A percentile compares a stretch with the other conserved stretches of the same genome.
These are phyloP conservation scores for Ephestia elutella DNA, from an alignment of 1,140 invertebrate species.

Conservation along the genomic window DNA sequence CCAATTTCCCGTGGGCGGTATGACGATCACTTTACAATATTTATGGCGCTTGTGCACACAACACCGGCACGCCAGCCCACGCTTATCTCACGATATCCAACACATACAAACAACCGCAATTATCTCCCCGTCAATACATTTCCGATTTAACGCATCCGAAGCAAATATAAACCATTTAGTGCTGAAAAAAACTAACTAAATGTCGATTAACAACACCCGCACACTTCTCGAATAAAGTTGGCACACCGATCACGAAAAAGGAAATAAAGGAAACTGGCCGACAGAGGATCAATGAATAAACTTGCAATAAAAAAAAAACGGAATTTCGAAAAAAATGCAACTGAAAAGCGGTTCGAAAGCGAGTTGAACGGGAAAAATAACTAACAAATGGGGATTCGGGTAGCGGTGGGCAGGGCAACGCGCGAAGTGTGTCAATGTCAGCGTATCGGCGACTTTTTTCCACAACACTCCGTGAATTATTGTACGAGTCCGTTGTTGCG, in stretches of 20 bases:
- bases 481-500: conserved; percentile 11
- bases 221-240: neutral
- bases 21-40: conserved; percentile 35
- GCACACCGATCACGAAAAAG: conserved; percentile 7
- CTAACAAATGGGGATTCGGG: conserved; percentile 27
- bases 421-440: conserved; percentile 63
- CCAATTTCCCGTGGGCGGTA: conserved; percentile 31
- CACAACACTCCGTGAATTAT: conserved; percentile 29
- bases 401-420: conserved; percentile 31
- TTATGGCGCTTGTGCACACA: conserved; percentile 27
- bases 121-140: neutral
- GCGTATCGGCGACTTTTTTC: conserved; percentile 42
- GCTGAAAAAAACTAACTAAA: neutral
- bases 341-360: conserved; percentile 30
- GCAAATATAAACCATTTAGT: neutral
- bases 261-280: conserved; percentile 16
- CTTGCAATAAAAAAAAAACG: conserved; percentile 26
- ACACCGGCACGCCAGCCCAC: conserved; percentile 26
- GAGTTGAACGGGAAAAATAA: conserved; percentile 24
- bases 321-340: conserved; percentile 29
- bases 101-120: neutral
- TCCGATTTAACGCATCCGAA: neutral
- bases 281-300: conserved; percentile 23
- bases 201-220: neutral
- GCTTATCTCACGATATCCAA: conserved; percentile 33